Percentiles rank a stretch among this genome's conserved stretches.
Conservation (phyloP, 1,140 invertebrate species). For the Elysia chlorotica region DNA sequence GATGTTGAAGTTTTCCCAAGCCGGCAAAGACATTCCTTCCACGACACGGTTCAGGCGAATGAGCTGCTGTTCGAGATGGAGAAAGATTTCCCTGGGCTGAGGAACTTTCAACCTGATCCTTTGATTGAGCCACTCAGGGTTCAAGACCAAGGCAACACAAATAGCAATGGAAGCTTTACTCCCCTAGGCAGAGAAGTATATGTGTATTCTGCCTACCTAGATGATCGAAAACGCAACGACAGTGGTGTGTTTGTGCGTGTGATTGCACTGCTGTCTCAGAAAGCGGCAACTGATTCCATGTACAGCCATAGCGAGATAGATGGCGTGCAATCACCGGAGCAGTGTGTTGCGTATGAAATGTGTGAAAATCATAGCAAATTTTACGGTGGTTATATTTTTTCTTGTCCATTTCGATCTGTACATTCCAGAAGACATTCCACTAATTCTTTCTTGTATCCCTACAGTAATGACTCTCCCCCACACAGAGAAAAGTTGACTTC, state of each 20-base stretch:
- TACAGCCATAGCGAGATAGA: conserved; percentile 19
- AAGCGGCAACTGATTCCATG: not conserved
- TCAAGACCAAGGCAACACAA: too few species aligned
- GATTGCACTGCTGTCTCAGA: conserved; percentile 17
- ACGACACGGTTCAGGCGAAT: too few species aligned
- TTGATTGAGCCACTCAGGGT: too few species aligned
- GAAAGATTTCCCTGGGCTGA: too few species aligned
- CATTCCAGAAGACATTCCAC: not conserved
- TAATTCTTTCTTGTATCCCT: too few species aligned
- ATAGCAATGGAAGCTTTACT: too few species aligned
- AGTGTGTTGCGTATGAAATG: conserved; percentile 35
- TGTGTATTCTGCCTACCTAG: conserved; percentile 30
- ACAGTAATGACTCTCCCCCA: not conserved
- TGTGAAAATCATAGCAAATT: conserved; percentile 45
- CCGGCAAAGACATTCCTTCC: too few species aligned
- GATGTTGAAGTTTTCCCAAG: too few species aligned
- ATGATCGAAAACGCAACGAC: conserved; percentile 19
- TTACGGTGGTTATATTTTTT: conserved; percentile 40
- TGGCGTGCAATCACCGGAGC: not conserved
- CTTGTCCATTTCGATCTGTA: conserved; percentile 23
- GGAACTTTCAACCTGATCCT: too few species aligned
- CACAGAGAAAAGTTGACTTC: not conserved
- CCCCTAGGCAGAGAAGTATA: conserved; percentile 10
- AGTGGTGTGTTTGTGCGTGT: conserved; percentile 20
- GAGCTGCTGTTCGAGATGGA: too few species aligned